Evolutionary conservation across 2,113 vertebrate genomes (phyloP), one percentile per base, ranked within the genome.

Genomic region (Struthidea cinerea): DNA sequence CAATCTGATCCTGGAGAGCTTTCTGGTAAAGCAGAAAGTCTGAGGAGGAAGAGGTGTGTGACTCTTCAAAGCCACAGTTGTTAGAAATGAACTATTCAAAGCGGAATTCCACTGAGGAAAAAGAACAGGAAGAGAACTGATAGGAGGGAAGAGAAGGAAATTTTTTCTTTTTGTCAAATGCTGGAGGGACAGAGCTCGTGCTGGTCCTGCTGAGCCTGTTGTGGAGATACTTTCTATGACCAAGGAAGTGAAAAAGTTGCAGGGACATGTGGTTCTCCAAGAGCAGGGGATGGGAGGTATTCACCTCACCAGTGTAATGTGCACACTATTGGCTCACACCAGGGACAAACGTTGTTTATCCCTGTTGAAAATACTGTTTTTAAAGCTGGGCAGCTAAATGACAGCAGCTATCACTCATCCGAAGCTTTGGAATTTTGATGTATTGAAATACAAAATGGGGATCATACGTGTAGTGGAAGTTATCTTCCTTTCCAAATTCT

Each of bases 291-390:
- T 60, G 13, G 49, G 22, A 90, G 41, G 11, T 6, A 2, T 23
- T 74, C 28, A n/a, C 3, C 33, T 74, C 28, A n/a, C 3, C 33
- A 59, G 7, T 7, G 16, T 46, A 3, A 39, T 4, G 4, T 24
- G 21, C 8, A n/a, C 6, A 1, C 6, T 30, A 0, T 3, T 57
- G n/a, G 11, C 17, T 80, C 26, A n/a, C 19, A 49, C 8, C 19
- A 57, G 41, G 15, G 46, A 27, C 9, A 84, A 77, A 46, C 5
- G 33, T 83, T 13, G 3, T 27, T 78, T 59, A 35, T 27, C 6
- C 6, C 18, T 57, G 2, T 32, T 50, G n/a, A 44, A 91, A 68
- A 84, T 23, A 11, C 6, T 47, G 2, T 10, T 57, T 67, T 19
- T 77, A 69, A 33, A 26, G 14, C 32, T 64, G 44, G 16, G 13